Base-by-base conservation (phyloP, 2,797 vertebrate genomes). In the Erithacus rubecula region DNA sequence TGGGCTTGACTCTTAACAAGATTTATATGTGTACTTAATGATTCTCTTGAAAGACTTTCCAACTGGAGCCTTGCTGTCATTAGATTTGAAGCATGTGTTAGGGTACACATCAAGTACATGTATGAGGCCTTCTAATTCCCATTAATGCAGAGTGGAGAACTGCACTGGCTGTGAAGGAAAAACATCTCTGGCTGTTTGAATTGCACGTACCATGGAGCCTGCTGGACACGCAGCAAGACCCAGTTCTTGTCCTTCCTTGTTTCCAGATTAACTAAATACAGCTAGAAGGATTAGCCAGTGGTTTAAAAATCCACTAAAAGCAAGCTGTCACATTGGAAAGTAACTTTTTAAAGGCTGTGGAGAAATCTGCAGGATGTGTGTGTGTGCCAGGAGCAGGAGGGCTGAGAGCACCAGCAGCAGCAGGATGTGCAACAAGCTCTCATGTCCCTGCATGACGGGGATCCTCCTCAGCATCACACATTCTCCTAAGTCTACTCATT, bases 11-110 rank as follows among this genome's bases (percentile, higher is more conserved):
- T 94, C 89, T 86, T 51, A 34, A 15, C 32, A 83, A 93, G 94
- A 94, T 92, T 94, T 93, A 90, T 94, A 49, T 0, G 0, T 72
- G 62, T 72, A 47, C 79, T 93, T 96, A 93, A 88, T 81, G 82
- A 88, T 85, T 88, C 68, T 83, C 79, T 75, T 94, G 82, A 85
- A 95, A 85, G 64, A 52, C 53, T 77, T 95, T 68, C 92, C 87
- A 87, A 51, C 80, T 92, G 90, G 84, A 95, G 71, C 84, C 79
- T 91, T 84, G 68, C 79, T 88, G 82, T 84, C 76, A 23, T 34
- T 81, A 16, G 82, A 68, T 81, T 47, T 58, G 89, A 88, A 84
- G 85, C 87, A 32, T 62, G 63, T 91, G 80, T 76, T 77, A 39
- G 80, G 65, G 62, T 77, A 51, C 90, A 91, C 1, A 0, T 67